These are phyloP conservation scores for Psittacula derbiana DNA, from an alignment of 2,797 vertebrate genomes.

Conservation along the genomic window DNA sequence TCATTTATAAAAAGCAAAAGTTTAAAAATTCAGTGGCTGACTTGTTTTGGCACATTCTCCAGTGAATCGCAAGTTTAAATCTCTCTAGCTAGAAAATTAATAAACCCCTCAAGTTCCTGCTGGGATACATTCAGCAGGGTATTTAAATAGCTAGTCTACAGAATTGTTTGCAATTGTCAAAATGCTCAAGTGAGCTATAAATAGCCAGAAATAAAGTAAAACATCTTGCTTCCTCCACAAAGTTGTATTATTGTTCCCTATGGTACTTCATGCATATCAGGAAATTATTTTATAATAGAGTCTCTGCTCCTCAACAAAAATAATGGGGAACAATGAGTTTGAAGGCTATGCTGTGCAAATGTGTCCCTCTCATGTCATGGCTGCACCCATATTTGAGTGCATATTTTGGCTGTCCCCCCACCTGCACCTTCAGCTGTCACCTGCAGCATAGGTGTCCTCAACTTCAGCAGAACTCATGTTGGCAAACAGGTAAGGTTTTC, in stretches of 20 bases:
- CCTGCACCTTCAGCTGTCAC: background rate
- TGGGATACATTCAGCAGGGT: constrained; percentile 48
- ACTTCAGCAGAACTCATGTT: background rate
- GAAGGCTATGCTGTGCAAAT: fast-evolving
- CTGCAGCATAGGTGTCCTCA: background rate
- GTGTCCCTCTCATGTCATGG: fast-evolving
- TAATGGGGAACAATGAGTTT: background rate
- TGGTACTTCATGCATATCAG: background rate
- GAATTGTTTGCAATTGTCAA: constrained; percentile 56
- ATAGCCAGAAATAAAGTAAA: constrained; percentile 62
- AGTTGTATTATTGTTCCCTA: background rate
- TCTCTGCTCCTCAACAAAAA: background rate
- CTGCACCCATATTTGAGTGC: background rate
- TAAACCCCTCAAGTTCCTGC: constrained; percentile 63
- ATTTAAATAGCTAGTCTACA: constrained; percentile 59
- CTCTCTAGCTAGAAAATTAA: constrained; percentile 62
- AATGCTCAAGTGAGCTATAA: constrained; percentile 63
- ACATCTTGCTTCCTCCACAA: background rate
- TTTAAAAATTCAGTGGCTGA: constrained; percentile 22
- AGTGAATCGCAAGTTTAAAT: constrained; percentile 63
- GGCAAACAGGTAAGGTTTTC: background rate
- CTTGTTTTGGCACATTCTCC: constrained; percentile 56
- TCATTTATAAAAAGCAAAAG: background rate
- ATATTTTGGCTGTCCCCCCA: background rate
- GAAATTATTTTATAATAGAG: background rate